Conservation (phyloP, 1,140 invertebrate species). For the Formica exsecta region DNA sequence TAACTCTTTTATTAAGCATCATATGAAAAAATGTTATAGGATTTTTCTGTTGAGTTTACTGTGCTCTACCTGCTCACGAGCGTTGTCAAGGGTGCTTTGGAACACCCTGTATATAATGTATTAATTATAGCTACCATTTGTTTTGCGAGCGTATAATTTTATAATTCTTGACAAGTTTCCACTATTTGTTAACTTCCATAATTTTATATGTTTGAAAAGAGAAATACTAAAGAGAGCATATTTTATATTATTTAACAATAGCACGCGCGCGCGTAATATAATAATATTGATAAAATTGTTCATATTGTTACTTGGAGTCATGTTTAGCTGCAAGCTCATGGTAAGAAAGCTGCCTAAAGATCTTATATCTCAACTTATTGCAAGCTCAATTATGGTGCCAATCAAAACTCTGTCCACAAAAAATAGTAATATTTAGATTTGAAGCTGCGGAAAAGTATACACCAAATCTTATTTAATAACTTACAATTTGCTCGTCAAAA, state of each 20-base stretch:
- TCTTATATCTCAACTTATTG: background rate
- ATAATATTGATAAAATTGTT: slow-evolving; percentile 14
- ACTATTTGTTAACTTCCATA: slow-evolving; percentile 18
- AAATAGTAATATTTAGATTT: slow-evolving; percentile 16
- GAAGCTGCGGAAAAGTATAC: background rate
- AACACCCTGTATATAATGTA: background rate
- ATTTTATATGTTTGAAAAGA: slow-evolving; percentile 19
- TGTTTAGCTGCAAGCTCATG: background rate
- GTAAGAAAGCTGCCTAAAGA: slow-evolving; percentile 24
- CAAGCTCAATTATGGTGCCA: slow-evolving; percentile 42
- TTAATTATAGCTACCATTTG: background rate
- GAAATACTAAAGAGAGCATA: background rate
- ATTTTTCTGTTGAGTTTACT: too few relatives aligned
- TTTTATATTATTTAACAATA: too few relatives aligned
- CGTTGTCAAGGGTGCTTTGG: too few relatives aligned
- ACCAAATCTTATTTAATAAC: slow-evolving; percentile 7
- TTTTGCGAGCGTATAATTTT: background rate
- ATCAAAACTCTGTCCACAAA: slow-evolving; percentile 25
- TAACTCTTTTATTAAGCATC: too few relatives aligned
- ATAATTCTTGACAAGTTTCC: background rate
- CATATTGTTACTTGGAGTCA: slow-evolving; percentile 12
- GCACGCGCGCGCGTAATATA: background rate
- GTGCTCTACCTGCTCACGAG: too few relatives aligned
- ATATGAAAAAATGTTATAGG: too few relatives aligned
- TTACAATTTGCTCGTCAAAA: background rate